Evolutionary conservation across 2,888 invertebrate species (phyloP).

Genomic region (Neria commutata): DNA sequence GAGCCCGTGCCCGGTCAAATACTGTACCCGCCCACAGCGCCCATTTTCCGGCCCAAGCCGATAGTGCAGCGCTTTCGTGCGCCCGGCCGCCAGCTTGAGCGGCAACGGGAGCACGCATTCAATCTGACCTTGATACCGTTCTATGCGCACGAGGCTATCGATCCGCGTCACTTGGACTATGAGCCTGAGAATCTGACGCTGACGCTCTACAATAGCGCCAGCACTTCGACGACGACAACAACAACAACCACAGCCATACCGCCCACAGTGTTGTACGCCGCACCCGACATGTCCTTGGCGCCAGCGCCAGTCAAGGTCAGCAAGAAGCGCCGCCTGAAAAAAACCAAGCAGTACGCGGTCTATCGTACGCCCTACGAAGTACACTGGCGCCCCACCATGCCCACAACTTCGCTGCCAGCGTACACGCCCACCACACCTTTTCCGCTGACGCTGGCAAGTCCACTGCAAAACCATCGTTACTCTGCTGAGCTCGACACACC

Average conservation of each 20-base stretch:
- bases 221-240: conserved; percentile 14
- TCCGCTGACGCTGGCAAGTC: conserved; percentile 28
- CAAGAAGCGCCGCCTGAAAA: conserved; percentile 35
- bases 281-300: conserved; percentile 22
- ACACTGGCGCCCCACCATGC: conserved; percentile 34
- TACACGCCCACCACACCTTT: conserved; percentile 23
- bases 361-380: conserved; percentile 47
- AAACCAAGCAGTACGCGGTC: conserved; percentile 43
- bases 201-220: neutral
- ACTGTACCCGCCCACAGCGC: conserved; percentile 53
- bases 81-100: conserved; percentile 32
- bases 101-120: conserved; percentile 17
- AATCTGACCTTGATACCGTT: conserved; percentile 57
- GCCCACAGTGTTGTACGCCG: conserved; percentile 29
- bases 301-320: neutral
- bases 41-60: conserved; percentile 52
- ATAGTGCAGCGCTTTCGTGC: conserved; percentile 45
- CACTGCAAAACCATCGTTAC: conserved; percentile 41
- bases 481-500: neutral
- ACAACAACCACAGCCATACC: conserved; percentile 9
- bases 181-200: neutral
- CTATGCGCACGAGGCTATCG: conserved; percentile 56
- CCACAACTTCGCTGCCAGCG: neutral
- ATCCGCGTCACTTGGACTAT: conserved; percentile 23
- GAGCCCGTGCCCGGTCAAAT: conserved; percentile 58